Evolutionary conservation across 2,888 invertebrate species (phyloP).

Genomic region (Tenthredo amoena): DNA sequence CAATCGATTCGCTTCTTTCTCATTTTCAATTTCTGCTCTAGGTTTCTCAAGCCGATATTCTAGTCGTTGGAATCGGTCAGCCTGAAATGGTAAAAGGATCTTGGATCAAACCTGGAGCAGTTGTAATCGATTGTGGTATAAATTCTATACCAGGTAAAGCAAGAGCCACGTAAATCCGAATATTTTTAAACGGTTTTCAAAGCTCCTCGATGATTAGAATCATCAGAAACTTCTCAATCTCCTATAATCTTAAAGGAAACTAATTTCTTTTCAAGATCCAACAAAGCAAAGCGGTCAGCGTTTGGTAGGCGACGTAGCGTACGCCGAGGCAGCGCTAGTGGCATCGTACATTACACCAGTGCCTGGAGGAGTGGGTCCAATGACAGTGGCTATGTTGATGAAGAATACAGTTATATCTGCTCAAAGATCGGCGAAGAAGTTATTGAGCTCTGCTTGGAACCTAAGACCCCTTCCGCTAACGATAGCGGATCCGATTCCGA

Average conservation of each 20-base stretch:
- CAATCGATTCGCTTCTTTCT: background rate
- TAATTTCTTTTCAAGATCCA: constrained; percentile 81
- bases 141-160: constrained; percentile 90
- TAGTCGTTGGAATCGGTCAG: constrained; percentile 97
- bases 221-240: background rate
- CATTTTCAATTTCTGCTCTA: constrained; percentile 67
- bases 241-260: constrained; percentile 45
- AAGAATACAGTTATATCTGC: constrained; percentile 95
- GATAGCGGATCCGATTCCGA: constrained; percentile 89
- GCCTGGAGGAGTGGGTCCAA: constrained; percentile 98
- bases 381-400: constrained; percentile 99
- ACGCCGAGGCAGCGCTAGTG: constrained; percentile 87
- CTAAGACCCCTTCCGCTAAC: constrained; percentile 84
- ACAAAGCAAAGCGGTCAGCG: constrained; percentile 89
- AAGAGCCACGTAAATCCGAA: background rate
- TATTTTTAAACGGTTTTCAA: background rate
- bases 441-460: constrained; percentile 85
- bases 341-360: constrained; percentile 97
- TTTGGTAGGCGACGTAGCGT: constrained; percentile 97
- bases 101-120: constrained; percentile 98
- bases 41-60: constrained; percentile 92
- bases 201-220: background rate
- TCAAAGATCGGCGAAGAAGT: constrained; percentile 81
- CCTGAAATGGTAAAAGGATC: constrained; percentile 94
- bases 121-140: constrained; percentile 99